phyloP scores from a whole-genome alignment of 2,113 vertebrate genomes.

The Silurus meridionalis region DNA sequence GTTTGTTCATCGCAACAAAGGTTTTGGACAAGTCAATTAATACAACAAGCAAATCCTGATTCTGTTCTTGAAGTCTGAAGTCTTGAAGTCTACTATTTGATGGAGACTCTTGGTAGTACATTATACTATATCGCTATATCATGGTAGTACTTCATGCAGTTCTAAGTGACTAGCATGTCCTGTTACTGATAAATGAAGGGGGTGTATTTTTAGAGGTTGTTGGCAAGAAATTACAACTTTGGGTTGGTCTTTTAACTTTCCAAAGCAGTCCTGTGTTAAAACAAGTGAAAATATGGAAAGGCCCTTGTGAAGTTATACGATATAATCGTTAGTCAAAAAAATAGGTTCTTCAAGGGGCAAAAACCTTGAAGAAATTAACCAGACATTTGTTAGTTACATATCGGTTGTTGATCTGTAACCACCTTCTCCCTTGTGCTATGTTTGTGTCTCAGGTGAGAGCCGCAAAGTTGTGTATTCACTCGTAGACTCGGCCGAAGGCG shows the following conservation, averaged over 20 bases:
- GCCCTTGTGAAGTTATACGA: neutral
- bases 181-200: neutral
- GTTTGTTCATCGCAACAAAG: neutral
- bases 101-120: neutral
- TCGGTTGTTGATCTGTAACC: neutral
- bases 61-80: neutral
- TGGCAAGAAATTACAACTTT: neutral
- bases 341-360: neutral
- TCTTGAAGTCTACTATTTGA: neutral
- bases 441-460: conserved; percentile 76
- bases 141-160: too few species aligned
- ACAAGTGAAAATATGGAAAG: neutral
- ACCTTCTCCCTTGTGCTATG: neutral
- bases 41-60: neutral
- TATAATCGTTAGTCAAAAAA: neutral
- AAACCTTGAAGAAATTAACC: neutral
- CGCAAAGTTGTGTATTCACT: conserved; percentile 87
- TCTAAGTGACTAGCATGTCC: too few species aligned
- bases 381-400: neutral
- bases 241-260: neutral
- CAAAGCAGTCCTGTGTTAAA: neutral
- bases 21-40: neutral
- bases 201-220: neutral
- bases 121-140: neutral
- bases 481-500: conserved; percentile 77